Percentiles rank a stretch among this genome's conserved stretches.
Evolutionary conservation across 2,888 invertebrate genomes (phyloP).

Genomic region (Agrotis puta): DNA sequence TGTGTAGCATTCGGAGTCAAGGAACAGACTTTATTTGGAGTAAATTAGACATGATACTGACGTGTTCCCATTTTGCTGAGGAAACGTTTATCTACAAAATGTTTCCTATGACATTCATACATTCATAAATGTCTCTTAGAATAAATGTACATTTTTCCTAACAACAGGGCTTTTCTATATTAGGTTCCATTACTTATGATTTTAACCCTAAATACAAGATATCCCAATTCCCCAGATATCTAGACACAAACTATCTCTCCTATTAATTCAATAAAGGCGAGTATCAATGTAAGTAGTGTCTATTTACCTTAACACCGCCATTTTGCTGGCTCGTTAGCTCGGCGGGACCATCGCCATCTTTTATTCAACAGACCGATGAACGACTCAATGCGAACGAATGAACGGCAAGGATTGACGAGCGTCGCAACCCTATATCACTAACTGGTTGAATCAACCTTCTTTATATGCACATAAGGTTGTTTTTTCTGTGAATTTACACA

Average conservation of each 20-base stretch:
- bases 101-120: background rate
- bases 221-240: conserved; percentile 19
- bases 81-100: conserved; percentile 16
- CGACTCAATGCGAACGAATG: conserved; percentile 77
- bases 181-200: background rate
- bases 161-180: background rate
- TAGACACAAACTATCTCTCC: conserved; percentile 39
- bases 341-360: conserved; percentile 74
- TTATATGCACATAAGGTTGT: conserved; percentile 41
- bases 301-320: conserved; percentile 76
- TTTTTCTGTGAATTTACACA: conserved; percentile 48
- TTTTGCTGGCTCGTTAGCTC: conserved; percentile 77
- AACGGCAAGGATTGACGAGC: conserved; percentile 70
- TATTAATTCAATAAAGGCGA: conserved; percentile 55
- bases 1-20: conserved; percentile 45
- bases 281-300: conserved; percentile 68
- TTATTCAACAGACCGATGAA: conserved; percentile 82
- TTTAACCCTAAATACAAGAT: no score
- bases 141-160: conserved; percentile 4
- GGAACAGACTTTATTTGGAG: conserved; percentile 48
- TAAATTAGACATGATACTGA: conserved; percentile 57
- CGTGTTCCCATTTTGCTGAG: conserved; percentile 21
- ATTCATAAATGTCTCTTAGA: background rate
- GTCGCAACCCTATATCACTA: conserved; percentile 52
- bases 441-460: conserved; percentile 53